A percentile compares a stretch with the other conserved stretches of the same genome.
Conservation (phyloP, 2,797 vertebrate genomes). For the Aplochiton taeniatus region DNA sequence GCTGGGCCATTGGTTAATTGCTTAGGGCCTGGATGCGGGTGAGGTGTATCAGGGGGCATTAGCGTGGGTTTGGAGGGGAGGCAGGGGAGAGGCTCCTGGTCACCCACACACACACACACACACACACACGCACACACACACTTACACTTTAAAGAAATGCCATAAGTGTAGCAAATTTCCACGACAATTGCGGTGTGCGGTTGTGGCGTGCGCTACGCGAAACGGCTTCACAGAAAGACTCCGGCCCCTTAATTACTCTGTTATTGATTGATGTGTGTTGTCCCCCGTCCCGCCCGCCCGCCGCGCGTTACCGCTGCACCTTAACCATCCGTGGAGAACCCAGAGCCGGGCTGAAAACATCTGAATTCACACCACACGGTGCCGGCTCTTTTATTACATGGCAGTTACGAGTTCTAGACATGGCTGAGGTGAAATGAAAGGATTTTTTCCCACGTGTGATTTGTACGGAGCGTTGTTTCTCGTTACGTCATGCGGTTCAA, state of each 20-base stretch:
- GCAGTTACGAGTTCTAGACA: constrained; percentile 26
- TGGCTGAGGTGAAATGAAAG: no score
- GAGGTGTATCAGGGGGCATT: neutral
- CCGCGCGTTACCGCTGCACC: constrained; percentile 57
- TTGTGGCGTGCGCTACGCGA: constrained; percentile 52
- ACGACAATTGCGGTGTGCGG: constrained; percentile 60
- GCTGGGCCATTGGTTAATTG: constrained; percentile 66
- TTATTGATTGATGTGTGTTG: constrained; percentile 68
- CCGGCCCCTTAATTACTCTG: constrained; percentile 69
- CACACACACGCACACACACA: neutral
- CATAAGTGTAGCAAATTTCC: constrained; percentile 71
- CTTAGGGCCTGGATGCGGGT: constrained; percentile 43
- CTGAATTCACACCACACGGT: constrained; percentile 27
- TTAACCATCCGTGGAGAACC: constrained; percentile 49
- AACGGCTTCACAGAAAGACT: constrained; percentile 76
- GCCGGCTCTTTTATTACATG: constrained; percentile 38
- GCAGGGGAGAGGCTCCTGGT: constrained; percentile 9
- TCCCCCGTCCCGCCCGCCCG: constrained; percentile 47
- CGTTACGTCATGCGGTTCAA: no score
- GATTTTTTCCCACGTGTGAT: no score
- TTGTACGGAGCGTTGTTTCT: no score
- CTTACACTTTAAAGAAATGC: constrained; percentile 52
- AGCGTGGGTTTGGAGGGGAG: constrained; percentile 30
- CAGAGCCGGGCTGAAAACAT: constrained; percentile 17
- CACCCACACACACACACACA: constrained; percentile 12